Evolutionary conservation across 1,140 invertebrate species (phyloP).

Genomic region (Tetranychus urticae): DNA sequence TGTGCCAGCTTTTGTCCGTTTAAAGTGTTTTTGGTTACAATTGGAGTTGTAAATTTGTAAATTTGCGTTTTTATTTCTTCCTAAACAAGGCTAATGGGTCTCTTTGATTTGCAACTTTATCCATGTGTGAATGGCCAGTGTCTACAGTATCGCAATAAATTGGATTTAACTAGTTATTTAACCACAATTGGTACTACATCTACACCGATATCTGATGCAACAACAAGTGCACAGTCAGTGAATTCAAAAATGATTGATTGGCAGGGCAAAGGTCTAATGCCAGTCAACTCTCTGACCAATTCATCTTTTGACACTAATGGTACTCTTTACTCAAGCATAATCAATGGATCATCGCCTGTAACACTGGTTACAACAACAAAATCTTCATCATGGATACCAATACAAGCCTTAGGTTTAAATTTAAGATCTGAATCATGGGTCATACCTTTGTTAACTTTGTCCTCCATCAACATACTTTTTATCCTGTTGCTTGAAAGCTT

Average conservation of each 20-base stretch:
- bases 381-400: neutral
- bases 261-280: neutral
- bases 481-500: constrained; percentile 65
- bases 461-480: constrained; percentile 47
- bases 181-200: neutral
- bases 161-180: neutral
- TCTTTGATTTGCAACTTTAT: no score
- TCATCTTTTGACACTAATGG: neutral
- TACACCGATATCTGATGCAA: neutral
- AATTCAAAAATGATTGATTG: neutral
- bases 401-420: neutral
- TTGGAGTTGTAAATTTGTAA: no score
- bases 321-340: neutral
- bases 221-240: neutral
- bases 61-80: no score
- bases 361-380: neutral
- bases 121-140: no score
- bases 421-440: constrained; percentile 44
- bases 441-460: constrained; percentile 49
- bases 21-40: no score
- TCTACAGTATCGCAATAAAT: neutral
- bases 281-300: neutral
- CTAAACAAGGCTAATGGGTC: no score
- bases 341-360: neutral
- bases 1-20: no score